Percentiles rank a stretch among this genome's conserved stretches.
Conservation (phyloP, 2,797 vertebrate genomes). For the Aldrovandia affinis region DNA sequence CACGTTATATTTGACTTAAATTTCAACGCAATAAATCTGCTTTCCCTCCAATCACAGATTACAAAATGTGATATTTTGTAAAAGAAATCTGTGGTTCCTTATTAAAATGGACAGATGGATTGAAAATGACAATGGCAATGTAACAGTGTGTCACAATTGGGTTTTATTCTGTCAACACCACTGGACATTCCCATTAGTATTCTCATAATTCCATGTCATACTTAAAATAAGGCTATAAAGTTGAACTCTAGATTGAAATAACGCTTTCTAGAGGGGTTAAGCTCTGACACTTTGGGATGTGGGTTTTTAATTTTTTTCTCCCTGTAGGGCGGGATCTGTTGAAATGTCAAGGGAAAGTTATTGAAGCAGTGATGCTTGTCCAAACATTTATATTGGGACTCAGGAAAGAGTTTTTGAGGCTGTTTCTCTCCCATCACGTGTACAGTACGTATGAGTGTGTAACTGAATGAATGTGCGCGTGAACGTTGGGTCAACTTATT, state of each 20-base stretch:
- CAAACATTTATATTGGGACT: constrained; percentile 26
- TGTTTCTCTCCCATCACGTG: constrained; percentile 8
- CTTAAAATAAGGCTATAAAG: constrained; percentile 8
- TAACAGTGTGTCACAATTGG: background rate
- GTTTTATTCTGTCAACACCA: background rate
- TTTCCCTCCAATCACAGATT: background rate
- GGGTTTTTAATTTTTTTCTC: background rate
- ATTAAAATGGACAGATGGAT: constrained; percentile 6
- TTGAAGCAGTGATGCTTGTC: constrained; percentile 5
- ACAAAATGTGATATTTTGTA: background rate
- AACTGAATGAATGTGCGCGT: constrained; percentile 34
- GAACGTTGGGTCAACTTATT: constrained; percentile 37
- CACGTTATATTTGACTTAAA: background rate
- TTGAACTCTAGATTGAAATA: constrained; percentile 9
- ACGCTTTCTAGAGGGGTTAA: background rate
- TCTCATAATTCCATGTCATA: background rate
- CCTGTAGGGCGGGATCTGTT: background rate
- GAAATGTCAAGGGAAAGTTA: constrained; percentile 15
- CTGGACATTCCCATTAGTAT: background rate
- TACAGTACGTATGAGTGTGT: constrained; percentile 18
- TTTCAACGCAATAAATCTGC: background rate
- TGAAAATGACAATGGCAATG: background rate
- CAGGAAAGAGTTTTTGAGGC: constrained; percentile 20
- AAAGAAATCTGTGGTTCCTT: constrained; percentile 6
- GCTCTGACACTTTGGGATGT: background rate